Evolutionary conservation across 30 jellyfish, hydroid and myxozoan species (phyloP), one percentile per base, ranked within the genome.

Genomic region (Nemopilema nomurai): DNA sequence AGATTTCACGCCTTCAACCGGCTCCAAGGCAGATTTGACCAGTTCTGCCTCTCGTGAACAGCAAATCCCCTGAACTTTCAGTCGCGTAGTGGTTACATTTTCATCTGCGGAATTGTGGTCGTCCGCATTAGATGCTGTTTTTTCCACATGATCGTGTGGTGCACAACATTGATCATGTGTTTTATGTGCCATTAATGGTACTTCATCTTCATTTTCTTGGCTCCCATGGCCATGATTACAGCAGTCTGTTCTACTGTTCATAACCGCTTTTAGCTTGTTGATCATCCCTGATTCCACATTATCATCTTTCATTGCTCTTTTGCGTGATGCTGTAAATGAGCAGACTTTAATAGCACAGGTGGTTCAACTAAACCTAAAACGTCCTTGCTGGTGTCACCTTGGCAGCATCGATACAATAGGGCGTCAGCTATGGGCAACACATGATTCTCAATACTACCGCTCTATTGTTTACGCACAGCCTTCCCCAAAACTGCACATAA

Each of bases 41-140:
- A 88, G 21, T 27, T 62, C 77, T 17, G 92, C 96, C 71, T 88
- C 96, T 74, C 80, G 86, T 49, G 86, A 93, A 62, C 96, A 88
- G 77, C 96, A 88, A 17, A 88, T 62, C 28, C 82, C 82, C 70
- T 88, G 96, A 17, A 81, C 89, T 16, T 93, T 74, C 1, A 88
- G 41, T 33, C 81, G 82, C 19, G 90, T 80, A 16, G 90, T 80
- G 52, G 22, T 68, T 28, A 80, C 57, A 41, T 13, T 41, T 41
- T 3, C 57, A 41, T 41, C 57, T 41, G 57, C 6, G 6, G 57
- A 6, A 13, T 41, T 41, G 57, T 41, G 13, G 13, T 41, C 13
- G 57, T 13, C 13, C 9, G 57, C 13, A 41, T 41, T 41, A 41
- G 57, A 41, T 3, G 13, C 57, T 3, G 57, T 6, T 3, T 3